phyloP scores from a whole-genome alignment of 2,113 vertebrate genomes.

The Rhinichthys klamathensis region DNA sequence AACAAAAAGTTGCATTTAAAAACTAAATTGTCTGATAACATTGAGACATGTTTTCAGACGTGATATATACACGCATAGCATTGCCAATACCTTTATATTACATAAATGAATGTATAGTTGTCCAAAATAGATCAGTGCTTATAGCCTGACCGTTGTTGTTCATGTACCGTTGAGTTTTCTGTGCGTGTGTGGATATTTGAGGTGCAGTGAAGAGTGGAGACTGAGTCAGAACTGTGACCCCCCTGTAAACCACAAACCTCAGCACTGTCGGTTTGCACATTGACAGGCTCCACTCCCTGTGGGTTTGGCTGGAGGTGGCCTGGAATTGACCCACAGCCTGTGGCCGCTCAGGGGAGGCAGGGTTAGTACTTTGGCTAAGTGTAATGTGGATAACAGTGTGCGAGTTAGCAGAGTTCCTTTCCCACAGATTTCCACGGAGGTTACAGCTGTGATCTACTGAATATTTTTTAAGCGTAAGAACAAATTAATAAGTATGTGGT shows the following conservation, averaged over 20 bases:
- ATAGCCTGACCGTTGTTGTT: constrained; percentile 16
- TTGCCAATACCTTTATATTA: neutral
- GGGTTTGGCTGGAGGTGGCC: constrained; percentile 36
- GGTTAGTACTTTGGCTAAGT: constrained; percentile 35
- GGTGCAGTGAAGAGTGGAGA: constrained; percentile 13
- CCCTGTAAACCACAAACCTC: constrained; percentile 44
- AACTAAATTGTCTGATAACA: neutral
- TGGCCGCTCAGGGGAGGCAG: constrained; percentile 28
- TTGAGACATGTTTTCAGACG: neutral
- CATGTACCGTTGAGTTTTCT: constrained; percentile 16
- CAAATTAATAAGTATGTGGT: constrained; percentile 58
- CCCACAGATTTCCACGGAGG: constrained; percentile 54
- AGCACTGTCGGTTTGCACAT: constrained; percentile 40
- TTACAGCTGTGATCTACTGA: constrained; percentile 57
- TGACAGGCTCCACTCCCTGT: constrained; percentile 30
- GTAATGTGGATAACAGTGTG: constrained; percentile 41
- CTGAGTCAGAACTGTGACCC: constrained; percentile 46
- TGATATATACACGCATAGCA: neutral
- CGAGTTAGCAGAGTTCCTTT: constrained; percentile 44
- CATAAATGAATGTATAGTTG: neutral
- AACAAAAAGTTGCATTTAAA: neutral
- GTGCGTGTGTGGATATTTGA: neutral
- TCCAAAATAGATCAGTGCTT: neutral
- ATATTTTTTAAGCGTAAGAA: constrained; percentile 45
- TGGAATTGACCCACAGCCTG: constrained; percentile 46